Conservation (phyloP, 2,888 invertebrate species). For the Timema cristinae region DNA sequence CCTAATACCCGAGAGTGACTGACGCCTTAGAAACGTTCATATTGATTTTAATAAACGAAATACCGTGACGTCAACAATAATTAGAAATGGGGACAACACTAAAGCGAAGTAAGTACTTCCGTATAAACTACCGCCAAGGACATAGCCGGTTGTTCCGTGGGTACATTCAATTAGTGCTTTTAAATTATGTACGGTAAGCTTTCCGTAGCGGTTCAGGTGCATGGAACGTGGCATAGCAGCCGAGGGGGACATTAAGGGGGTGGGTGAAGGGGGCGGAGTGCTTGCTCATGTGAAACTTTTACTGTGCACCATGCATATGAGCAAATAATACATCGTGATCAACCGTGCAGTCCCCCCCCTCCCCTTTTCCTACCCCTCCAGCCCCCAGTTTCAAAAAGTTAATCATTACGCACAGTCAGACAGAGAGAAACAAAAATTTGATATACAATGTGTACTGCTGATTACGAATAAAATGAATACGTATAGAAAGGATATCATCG, state of each 20-base stretch:
- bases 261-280: slow-evolving; percentile 7
- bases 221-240: not conserved
- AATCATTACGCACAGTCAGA: slow-evolving; percentile 12
- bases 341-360: not conserved
- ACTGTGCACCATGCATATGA: slow-evolving; percentile 8
- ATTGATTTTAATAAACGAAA: too few relatives aligned
- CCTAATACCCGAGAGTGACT: too few relatives aligned
- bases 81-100: too few relatives aligned
- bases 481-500: slow-evolving; percentile 11
- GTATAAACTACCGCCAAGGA: not conserved
- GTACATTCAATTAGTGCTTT: slow-evolving; percentile 23
- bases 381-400: slow-evolving; percentile 9
- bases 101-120: not conserved
- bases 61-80: too few relatives aligned
- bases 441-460: slow-evolving; percentile 5
- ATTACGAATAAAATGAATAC: slow-evolving; percentile 15
- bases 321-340: slow-evolving; percentile 12
- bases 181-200: slow-evolving; percentile 26
- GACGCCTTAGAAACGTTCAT: too few relatives aligned
- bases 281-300: slow-evolving; percentile 16
- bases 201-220: slow-evolving; percentile 22
- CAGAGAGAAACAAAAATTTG: not conserved
- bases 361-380: too few relatives aligned
- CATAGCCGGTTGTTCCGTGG: slow-evolving; percentile 9
- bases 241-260: too few relatives aligned